Evolutionary conservation across 2,113 vertebrate genomes (phyloP).

Genomic region (Odocoileus virginianus): DNA sequence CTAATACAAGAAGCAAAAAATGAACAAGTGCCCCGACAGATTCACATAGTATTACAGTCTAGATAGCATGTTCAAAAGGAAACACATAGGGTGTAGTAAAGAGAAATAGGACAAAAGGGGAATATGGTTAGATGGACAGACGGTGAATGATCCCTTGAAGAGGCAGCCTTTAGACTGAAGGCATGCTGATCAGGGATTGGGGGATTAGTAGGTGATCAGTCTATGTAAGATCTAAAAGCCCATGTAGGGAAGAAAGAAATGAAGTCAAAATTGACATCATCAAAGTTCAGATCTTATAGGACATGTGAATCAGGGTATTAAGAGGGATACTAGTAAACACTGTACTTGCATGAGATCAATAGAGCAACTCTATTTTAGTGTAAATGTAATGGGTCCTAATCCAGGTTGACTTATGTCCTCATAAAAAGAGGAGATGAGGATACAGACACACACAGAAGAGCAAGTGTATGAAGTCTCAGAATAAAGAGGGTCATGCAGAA

Average conservation of each 20-base stretch:
- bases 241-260: neutral
- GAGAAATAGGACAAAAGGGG: neutral
- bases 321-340: neutral
- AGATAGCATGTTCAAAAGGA: neutral
- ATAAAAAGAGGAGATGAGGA: neutral
- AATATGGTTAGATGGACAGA: neutral
- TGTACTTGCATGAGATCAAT: neutral
- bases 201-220: neutral
- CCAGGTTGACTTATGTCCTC: neutral
- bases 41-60: neutral
- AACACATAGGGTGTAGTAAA: neutral
- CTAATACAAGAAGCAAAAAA: neutral
- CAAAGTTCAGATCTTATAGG: neutral
- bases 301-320: neutral
- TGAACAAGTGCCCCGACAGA: neutral
- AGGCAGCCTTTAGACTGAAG: neutral
- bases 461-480: too few relatives aligned
- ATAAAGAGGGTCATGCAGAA: neutral
- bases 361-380: neutral
- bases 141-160: neutral
- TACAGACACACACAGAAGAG: neutral
- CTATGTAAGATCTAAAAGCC: neutral
- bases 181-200: neutral
- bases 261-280: neutral
- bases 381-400: neutral